Conservation (phyloP, 2,888 invertebrate species). For the Drosophila kokeensis region DNA sequence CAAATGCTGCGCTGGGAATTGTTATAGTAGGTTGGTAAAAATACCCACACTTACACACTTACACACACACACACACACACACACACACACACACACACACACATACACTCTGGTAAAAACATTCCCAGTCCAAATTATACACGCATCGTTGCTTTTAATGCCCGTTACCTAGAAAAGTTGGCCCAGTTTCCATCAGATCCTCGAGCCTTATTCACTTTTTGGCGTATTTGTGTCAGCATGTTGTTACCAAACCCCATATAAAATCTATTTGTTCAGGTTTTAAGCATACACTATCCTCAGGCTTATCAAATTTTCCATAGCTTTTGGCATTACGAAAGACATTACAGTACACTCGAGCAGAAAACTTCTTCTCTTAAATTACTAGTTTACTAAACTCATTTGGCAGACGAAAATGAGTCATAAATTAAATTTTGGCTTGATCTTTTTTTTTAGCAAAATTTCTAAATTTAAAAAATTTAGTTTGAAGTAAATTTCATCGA, state of each 20-base stretch:
- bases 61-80: neutral
- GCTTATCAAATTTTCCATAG: neutral
- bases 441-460: too few species aligned
- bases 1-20: constrained; percentile 71
- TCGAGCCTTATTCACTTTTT: constrained; percentile 49
- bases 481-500: too few species aligned
- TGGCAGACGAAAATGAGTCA: neutral
- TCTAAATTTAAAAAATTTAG: too few species aligned
- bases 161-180: constrained; percentile 60
- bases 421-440: neutral
- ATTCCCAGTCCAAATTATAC: constrained; percentile 41
- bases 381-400: neutral
- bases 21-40: constrained; percentile 32
- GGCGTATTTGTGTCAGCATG: constrained; percentile 45
- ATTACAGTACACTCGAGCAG: neutral
- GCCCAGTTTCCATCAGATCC: constrained; percentile 47
- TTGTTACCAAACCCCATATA: constrained; percentile 33
- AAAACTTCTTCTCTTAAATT: fast-evolving
- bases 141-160: constrained; percentile 71
- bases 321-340: neutral
- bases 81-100: constrained; percentile 1
- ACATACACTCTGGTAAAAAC: constrained; percentile 3
- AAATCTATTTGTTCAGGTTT: constrained; percentile 45
- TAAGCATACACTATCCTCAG: neutral
- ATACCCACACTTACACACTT: constrained; percentile 9